Percentiles rank a stretch among this genome's conserved stretches.
These are phyloP conservation scores for Amblyteles armatorius DNA, from an alignment of 2,888 invertebrate species.

Conservation along the genomic window DNA sequence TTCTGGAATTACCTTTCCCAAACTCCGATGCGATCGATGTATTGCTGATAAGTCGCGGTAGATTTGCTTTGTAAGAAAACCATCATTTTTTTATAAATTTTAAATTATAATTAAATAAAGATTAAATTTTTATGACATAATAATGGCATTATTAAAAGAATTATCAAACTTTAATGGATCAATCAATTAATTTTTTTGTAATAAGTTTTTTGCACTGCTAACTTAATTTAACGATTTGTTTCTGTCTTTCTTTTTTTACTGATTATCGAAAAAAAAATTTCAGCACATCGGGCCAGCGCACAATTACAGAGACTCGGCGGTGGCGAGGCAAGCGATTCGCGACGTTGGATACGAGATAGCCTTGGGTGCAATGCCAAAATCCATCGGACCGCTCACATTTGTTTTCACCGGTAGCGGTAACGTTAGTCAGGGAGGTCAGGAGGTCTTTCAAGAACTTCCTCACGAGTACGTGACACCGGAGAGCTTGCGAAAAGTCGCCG, in stretches of 20 bases:
- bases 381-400: conserved; percentile 98
- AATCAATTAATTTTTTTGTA: too few relatives aligned
- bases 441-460: conserved; percentile 98
- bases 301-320: conserved; percentile 98
- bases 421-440: conserved; percentile 95
- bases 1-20: too few relatives aligned
- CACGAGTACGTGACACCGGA: conserved; percentile 99
- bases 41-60: too few relatives aligned
- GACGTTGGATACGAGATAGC: conserved; percentile 99
- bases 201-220: too few relatives aligned
- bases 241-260: not conserved
- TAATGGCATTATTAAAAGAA: too few relatives aligned
- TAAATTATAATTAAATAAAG: too few relatives aligned
- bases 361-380: conserved; percentile 97
- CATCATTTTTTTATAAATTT: too few relatives aligned
- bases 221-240: too few relatives aligned
- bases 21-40: too few relatives aligned
- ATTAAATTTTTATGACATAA: too few relatives aligned
- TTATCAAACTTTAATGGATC: too few relatives aligned
- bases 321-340: conserved; percentile 98
- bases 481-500: conserved; percentile 97
- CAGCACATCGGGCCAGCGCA: conserved; percentile 99
- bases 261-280: conserved; percentile 63
- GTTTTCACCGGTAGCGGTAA: conserved; percentile 99
- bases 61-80: too few relatives aligned